Evolutionary conservation across 2,113 vertebrate species (phyloP).

Genomic region (Thermophis baileyi): DNA sequence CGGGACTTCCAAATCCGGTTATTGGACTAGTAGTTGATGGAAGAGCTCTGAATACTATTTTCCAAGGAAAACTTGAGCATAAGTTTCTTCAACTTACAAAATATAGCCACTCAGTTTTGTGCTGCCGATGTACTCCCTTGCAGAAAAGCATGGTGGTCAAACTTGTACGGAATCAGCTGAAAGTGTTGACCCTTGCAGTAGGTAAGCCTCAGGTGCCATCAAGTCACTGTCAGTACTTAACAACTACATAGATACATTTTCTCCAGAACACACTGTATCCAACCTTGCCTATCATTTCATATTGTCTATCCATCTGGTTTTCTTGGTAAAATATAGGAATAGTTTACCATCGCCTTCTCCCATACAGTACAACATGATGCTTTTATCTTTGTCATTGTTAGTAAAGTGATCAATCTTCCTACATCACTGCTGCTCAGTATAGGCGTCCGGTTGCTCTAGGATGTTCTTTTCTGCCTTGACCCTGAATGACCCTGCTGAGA

Average conservation of each 20-base stretch:
- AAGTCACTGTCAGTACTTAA: background rate
- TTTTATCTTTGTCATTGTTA: background rate
- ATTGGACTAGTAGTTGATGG: conserved; percentile 87
- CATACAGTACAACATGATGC: background rate
- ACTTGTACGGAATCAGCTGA: conserved; percentile 75
- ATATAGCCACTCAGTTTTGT: conserved; percentile 81
- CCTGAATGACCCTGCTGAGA: background rate
- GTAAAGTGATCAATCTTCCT: background rate
- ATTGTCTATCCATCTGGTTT: background rate
- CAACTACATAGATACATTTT: background rate
- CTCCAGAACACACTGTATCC: background rate
- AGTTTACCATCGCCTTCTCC: background rate
- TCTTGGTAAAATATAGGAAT: background rate
- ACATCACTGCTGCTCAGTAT: background rate
- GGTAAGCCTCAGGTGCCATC: conserved; percentile 55
- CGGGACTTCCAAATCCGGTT: conserved; percentile 22
- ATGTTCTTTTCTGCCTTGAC: background rate
- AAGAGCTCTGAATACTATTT: conserved; percentile 70
- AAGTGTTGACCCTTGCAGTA: conserved; percentile 87
- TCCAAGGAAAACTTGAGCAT: conserved; percentile 78
- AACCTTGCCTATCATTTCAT: background rate
- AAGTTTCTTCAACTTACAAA: conserved; percentile 77
- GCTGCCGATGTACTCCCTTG: conserved; percentile 85
- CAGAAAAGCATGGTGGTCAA: conserved; percentile 89
- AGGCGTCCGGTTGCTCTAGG: background rate